phyloP scores from a whole-genome alignment of 2,797 vertebrate genomes.

The Octomys mimax region DNA sequence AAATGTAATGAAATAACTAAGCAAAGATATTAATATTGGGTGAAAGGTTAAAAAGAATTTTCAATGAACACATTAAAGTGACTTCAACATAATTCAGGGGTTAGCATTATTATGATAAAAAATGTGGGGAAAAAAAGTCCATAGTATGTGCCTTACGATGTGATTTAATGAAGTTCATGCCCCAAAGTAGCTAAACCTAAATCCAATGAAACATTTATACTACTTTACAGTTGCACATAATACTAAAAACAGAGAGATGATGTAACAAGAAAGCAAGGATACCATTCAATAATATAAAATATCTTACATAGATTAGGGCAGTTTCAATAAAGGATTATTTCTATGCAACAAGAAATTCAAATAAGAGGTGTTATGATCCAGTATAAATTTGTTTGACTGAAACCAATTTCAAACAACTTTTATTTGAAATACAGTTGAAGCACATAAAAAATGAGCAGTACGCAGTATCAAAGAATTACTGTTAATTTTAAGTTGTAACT shows the following conservation, averaged over 20 bases:
- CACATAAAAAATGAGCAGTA: not conserved
- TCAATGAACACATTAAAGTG: not conserved
- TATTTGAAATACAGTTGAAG: conserved; percentile 5
- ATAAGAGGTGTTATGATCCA: not conserved
- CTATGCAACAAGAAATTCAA: not conserved
- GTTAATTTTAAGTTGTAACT: conserved; percentile 41
- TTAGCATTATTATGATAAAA: not conserved
- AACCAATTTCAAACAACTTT: conserved; percentile 35
- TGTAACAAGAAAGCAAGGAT: not conserved
- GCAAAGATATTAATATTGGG: not conserved
- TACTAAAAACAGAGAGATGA: not conserved
- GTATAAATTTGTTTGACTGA: not conserved
- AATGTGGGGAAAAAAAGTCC: not conserved
- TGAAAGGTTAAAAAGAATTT: conserved; percentile 3
- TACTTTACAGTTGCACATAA: not conserved
- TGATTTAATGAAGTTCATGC: not conserved
- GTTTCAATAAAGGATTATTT: not conserved
- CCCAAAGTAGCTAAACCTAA: not conserved
- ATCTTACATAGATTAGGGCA: not conserved
- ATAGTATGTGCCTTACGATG: not conserved
- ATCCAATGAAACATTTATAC: not conserved
- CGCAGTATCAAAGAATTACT: conserved; percentile 1
- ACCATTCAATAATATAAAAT: not conserved
- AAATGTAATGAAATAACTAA: conserved; percentile 36
- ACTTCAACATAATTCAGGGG: not conserved